Base-by-base conservation (phyloP, 2,797 vertebrate genomes). In the Toxotes lorentzi region DNA sequence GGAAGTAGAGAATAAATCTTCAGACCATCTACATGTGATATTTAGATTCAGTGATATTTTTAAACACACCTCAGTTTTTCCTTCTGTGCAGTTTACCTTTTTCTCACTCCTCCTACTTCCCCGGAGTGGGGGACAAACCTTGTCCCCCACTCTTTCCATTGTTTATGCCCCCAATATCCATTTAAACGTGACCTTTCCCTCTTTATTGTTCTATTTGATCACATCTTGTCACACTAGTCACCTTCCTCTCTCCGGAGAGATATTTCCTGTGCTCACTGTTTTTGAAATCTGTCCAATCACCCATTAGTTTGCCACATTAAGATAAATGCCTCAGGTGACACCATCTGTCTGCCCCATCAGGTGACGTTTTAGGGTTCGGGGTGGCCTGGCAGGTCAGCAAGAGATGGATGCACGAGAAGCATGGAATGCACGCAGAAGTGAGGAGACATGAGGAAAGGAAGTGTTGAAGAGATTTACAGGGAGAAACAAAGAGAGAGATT, bases 231-330 rank as follows among this genome's bases (percentile, higher is more conserved):
- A 30, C 63, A n/a, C 56, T 54, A 21, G 41, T 38, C 62, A 38
- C 30, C 59, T 64, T 68, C 57, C 57, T 43, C n/a, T 48, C 32
- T 40, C 48, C n/a, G n/a, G n/a, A n/a, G 12, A 80, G 43, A 78
- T 57, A 76, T 90, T 85, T 85, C 86, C 86, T 60, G 66, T 63
- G 34, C 30, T 19, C 32, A 19, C n/a, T 51, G 50, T 57, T 57
- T 66, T 54, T 10, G 21, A 58, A 80, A 58, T 60, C 77, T 79
- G 67, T 47, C 69, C 23, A 50, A 61, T 67, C 64, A 73, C 17
- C 78, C 56, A 51, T 1, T 34, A 23, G 2, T 43, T 2, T 3
- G 57, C 35, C 53, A 58, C 77, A 53, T 73, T 77, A 74, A 51
- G 54, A 13, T 66, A 45, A 0, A 12, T 1, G 3, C 67, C 53